These are phyloP conservation scores for Thunnus thynnus DNA, from an alignment of 2,113 vertebrate genomes.

Conservation along the genomic window DNA sequence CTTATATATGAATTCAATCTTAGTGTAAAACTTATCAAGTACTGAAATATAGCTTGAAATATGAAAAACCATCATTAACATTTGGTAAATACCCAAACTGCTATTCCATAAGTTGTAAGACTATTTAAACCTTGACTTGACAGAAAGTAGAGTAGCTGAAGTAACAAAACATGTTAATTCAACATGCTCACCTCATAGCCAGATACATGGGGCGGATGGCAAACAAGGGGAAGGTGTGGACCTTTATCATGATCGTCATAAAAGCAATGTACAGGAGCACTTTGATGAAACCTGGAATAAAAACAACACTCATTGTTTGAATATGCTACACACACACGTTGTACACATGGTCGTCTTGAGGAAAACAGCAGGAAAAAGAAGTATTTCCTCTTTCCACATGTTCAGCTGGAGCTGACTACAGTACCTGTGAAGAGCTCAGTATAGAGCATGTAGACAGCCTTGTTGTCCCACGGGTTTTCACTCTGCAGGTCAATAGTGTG, in stretches of 20 bases:
- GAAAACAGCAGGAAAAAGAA: background rate
- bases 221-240: conserved; percentile 98
- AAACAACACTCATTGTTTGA: background rate
- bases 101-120: background rate
- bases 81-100: background rate
- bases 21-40: no score
- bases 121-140: background rate
- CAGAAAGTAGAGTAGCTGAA: background rate
- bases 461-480: conserved; percentile 98
- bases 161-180: background rate
- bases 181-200: conserved; percentile 93
- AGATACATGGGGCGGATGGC: conserved; percentile 99
- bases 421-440: conserved; percentile 97
- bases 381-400: background rate
- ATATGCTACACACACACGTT: background rate
- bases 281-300: conserved; percentile 93
- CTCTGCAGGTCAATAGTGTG: conserved; percentile 95
- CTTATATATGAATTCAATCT: background rate
- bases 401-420: background rate
- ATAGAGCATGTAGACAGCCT: conserved; percentile 98
- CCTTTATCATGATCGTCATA: conserved; percentile 99
- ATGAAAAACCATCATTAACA: background rate
- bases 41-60: no score
- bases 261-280: conserved; percentile 97
- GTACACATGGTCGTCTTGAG: background rate